Base-by-base conservation (phyloP, 1,140 invertebrate genomes). In the Saccostrea cuccullata region DNA sequence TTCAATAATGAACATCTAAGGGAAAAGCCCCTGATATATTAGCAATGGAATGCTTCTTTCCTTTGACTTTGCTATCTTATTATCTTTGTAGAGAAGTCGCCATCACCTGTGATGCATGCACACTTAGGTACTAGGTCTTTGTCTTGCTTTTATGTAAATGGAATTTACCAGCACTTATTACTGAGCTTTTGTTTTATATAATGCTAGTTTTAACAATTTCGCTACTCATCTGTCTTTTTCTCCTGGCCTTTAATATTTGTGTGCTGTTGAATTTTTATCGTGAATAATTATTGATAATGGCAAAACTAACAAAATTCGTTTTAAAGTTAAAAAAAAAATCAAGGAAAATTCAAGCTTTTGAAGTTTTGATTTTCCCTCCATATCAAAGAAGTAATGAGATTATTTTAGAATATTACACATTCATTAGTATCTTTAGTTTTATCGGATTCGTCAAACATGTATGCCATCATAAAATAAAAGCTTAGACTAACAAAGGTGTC, bases 11-110 rank as follows among this genome's bases (percentile, higher is more conserved):
- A 3, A 47, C 47, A 47, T 47, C 47, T 47, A 47, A 47, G 47
- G 9, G 47, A 47, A 36, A 47, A 47, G 47, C 47, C 47, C 9
- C 5, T 47, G 47, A 47, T 47, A 47, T 47, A 47, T 47, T 20
- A 64, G n/a, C 58, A 20, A 11, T 12, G 70, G 70, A 77, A 77
- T 77, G 70, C 70, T 77, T 77, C 70, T 77, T 77, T 8, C 26
- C 70, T 36, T 77, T 77, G 0, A 17, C 12, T 77, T 15, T 13
- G 13, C 15, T 30, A 13, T 30, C 26, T 73, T 77, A 30, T 36
- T 77, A 77, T 77, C 30, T 77, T 77, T 77, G 70, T 77, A 77
- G 70, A 77, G 70, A 77, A 77, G 15, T 77, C 70, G 26, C 70
- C 70, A 13, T 77, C 70, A 30, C 70, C 70, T 12, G 11, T 77